These are phyloP conservation scores for Gryllus longicercus DNA, from an alignment of 2,888 invertebrate genomes.

Conservation along the genomic window DNA sequence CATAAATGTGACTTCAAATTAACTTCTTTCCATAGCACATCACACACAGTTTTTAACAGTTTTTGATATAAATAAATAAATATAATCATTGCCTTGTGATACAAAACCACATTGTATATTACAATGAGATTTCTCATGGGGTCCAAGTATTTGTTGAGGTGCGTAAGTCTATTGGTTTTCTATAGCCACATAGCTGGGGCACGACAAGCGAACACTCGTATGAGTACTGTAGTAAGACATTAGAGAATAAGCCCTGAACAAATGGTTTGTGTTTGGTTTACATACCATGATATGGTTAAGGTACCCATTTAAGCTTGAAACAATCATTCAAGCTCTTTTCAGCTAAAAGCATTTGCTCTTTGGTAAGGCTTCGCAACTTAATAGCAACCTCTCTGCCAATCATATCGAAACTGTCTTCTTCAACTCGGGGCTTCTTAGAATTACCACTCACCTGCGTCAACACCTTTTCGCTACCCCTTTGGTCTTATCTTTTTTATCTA, in stretches of 20 bases:
- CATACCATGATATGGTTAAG: not conserved
- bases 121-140: no score
- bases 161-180: no score
- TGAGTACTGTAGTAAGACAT: not conserved
- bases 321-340: constrained; percentile 27
- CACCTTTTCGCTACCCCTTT: not conserved
- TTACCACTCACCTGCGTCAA: not conserved
- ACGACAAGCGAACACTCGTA: no score
- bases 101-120: no score
- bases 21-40: no score
- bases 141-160: no score
- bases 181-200: no score
- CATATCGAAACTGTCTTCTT: constrained; percentile 29
- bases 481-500: no score
- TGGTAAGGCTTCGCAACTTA: constrained; percentile 24
- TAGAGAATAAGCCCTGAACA: not conserved
- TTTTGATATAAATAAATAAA: no score
- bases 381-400: constrained; percentile 20
- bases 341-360: constrained; percentile 23
- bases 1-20: no score
- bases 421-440: not conserved
- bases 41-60: no score
- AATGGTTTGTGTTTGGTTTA: not conserved
- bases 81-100: no score
- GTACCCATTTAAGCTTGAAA: constrained; percentile 27